Conservation (phyloP, 1,140 invertebrate genomes). For the Microplitis demolitor region DNA sequence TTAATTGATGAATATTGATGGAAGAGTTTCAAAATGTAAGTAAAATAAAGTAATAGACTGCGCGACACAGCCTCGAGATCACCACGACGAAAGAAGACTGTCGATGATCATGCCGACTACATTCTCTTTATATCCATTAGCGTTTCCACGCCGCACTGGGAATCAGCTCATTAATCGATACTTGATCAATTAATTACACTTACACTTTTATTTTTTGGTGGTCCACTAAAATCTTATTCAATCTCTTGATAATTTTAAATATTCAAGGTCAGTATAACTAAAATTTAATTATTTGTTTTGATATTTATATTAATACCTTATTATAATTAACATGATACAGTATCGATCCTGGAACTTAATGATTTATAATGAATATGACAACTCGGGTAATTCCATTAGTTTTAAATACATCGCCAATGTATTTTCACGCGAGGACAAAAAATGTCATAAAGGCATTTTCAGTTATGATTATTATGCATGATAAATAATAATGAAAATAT, state of each 20-base stretch:
- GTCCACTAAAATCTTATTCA: background rate
- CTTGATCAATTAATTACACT: background rate
- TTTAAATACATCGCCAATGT: background rate
- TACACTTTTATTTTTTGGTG: background rate
- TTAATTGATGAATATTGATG: background rate
- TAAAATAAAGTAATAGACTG: background rate
- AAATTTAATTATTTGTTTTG: too few species aligned
- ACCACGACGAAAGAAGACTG: slow-evolving; percentile 33
- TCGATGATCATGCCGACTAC: slow-evolving; percentile 21
- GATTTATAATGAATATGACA: background rate
- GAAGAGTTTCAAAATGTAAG: background rate
- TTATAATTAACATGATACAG: background rate
- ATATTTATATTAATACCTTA: background rate
- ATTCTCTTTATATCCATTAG: slow-evolving; percentile 36
- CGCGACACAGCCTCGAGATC: slow-evolving; percentile 17
- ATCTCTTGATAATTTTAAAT: too few species aligned
- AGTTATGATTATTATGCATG: background rate
- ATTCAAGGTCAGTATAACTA: too few species aligned
- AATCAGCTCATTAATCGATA: too few species aligned
- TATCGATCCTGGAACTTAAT: background rate
- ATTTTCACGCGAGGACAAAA: slow-evolving; percentile 1
- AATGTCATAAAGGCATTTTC: background rate
- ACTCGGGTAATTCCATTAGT: slow-evolving; percentile 9
- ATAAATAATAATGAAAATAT: background rate
- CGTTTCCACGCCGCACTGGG: background rate